Conservation (phyloP, 2,797 vertebrate genomes). For the Arnoldichthys spilopterus region DNA sequence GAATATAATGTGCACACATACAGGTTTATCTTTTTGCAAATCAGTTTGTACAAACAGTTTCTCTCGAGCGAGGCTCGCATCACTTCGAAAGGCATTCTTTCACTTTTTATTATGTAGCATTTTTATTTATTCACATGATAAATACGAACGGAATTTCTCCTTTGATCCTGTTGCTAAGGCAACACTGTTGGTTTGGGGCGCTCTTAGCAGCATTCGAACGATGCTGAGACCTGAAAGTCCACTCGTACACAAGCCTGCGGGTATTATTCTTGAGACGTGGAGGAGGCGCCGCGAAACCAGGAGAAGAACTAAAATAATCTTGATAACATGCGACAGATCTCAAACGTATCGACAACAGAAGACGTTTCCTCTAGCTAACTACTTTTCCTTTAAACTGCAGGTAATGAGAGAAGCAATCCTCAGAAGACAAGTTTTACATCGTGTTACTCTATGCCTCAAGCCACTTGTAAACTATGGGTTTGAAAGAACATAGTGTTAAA, state of each 20-base stretch:
- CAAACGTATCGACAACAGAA: constrained; percentile 13
- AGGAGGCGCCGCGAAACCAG: not conserved
- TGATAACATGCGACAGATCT: constrained; percentile 18
- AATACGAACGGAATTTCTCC: constrained; percentile 18
- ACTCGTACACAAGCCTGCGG: not conserved
- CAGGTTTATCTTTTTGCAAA: not conserved
- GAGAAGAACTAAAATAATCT: not conserved
- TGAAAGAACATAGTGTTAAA: constrained; percentile 32
- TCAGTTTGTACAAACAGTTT: not conserved
- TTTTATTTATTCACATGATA: constrained; percentile 45
- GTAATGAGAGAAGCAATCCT: constrained; percentile 18
- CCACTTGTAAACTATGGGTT: constrained; percentile 34
- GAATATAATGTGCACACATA: not conserved
- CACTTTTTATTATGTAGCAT: constrained; percentile 39
- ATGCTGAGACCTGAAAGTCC: constrained; percentile 5
- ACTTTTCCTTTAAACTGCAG: constrained; percentile 24
- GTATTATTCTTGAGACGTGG: not conserved
- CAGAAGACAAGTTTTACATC: not conserved
- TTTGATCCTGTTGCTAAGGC: constrained; percentile 27
- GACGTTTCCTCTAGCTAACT: constrained; percentile 32
- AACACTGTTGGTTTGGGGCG: not conserved
- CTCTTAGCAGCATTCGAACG: constrained; percentile 10
- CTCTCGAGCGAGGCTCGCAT: not conserved
- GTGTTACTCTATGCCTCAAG: constrained; percentile 28
- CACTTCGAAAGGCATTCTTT: not conserved